Conservation (phyloP, 2,888 invertebrate species). For the Dasysyrphus albostriatus region DNA sequence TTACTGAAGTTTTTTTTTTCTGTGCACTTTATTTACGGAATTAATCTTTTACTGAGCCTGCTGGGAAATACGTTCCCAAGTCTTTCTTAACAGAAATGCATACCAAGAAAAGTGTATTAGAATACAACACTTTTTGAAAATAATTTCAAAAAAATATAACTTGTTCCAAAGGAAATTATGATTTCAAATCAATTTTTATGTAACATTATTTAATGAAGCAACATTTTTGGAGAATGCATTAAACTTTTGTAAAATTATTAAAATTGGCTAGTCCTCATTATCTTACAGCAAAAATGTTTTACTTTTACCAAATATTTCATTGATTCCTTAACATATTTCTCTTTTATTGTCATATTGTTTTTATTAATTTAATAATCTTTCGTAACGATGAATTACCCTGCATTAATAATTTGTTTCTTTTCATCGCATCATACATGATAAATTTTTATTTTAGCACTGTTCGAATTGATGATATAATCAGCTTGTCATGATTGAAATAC, state of each 20-base stretch:
- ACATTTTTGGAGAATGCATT: not conserved
- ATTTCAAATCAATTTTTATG: not conserved
- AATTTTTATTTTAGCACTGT: not conserved
- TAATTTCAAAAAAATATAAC: too few species aligned
- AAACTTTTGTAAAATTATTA: not conserved
- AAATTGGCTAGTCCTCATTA: not conserved
- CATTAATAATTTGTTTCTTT: not conserved
- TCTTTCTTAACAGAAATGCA: too few species aligned
- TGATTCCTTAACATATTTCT: not conserved
- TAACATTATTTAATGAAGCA: not conserved
- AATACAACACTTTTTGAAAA: too few species aligned
- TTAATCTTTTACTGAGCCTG: too few species aligned
- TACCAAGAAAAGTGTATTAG: too few species aligned
- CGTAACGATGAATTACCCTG: not conserved
- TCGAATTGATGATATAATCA: not conserved
- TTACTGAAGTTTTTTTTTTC: too few species aligned
- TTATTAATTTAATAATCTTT: not conserved
- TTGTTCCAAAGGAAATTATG: not conserved
- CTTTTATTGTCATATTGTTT: not conserved
- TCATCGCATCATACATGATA: conserved; percentile 3
- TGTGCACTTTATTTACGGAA: too few species aligned
- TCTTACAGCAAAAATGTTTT: not conserved
- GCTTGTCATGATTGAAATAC: not conserved
- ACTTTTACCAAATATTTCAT: conserved; percentile 16
- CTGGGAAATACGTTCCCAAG: too few species aligned